These are phyloP conservation scores for Galeruca laticollis DNA, from an alignment of 2,888 invertebrate genomes.

Conservation along the genomic window DNA sequence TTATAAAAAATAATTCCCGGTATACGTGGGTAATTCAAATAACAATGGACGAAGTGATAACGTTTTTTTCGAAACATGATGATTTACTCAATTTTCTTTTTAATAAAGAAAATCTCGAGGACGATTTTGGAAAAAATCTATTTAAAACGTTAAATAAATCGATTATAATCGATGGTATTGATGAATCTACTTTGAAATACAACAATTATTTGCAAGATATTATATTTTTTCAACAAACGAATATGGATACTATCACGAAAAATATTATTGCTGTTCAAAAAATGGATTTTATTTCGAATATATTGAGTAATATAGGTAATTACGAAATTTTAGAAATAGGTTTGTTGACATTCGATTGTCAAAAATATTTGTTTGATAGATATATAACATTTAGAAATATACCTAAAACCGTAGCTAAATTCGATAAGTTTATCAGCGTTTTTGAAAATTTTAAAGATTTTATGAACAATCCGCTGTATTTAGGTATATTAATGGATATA, in stretches of 20 bases:
- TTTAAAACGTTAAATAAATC: background rate
- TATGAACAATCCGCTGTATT: background rate
- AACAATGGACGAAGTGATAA: background rate
- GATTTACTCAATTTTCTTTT: background rate
- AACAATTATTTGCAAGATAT: background rate
- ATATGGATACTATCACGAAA: background rate
- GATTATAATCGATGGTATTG: background rate
- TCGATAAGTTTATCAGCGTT: background rate
- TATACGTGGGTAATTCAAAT: background rate
- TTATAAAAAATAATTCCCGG: background rate
- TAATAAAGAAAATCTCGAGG: background rate
- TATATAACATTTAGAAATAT: background rate
- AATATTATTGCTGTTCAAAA: background rate
- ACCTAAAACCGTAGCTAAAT: background rate
- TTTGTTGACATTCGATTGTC: background rate
- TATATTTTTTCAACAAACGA: background rate
- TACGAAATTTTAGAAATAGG: background rate
- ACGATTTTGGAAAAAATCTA: background rate
- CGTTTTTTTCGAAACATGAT: too few relatives aligned
- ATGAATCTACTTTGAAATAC: background rate
- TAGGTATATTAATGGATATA: background rate
- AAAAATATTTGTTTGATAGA: background rate
- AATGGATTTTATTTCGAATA: background rate
- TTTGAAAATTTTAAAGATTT: background rate
- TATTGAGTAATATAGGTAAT: background rate